phyloP scores from a whole-genome alignment of 2,797 vertebrate species.

The Premnoplex brunnescens region DNA sequence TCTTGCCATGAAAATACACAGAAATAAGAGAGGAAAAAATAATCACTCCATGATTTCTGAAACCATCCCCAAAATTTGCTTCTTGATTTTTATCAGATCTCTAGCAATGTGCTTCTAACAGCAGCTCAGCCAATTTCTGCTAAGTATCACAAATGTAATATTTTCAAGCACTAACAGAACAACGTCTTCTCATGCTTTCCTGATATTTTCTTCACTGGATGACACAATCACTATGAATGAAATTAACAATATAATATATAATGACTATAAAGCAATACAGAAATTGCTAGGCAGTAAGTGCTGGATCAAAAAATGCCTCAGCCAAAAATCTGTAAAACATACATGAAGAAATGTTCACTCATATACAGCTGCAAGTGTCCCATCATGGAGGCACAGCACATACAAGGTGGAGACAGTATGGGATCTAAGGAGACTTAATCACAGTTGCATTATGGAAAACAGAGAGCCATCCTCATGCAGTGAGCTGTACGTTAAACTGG shows the following conservation, averaged over 20 bases:
- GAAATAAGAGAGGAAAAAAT: neutral
- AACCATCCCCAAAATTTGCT: neutral
- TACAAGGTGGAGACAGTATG: neutral
- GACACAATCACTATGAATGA: neutral
- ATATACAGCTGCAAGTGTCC: neutral
- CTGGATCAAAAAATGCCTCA: neutral
- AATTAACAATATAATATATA: neutral
- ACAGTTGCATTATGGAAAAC: neutral
- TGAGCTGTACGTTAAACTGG: neutral
- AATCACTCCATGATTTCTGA: neutral
- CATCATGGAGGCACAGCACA: neutral
- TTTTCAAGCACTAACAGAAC: neutral
- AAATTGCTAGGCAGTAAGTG: neutral
- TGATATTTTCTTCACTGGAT: neutral
- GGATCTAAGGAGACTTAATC: neutral
- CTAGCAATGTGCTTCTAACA: neutral
- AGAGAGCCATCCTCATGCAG: neutral
- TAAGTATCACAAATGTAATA: neutral
- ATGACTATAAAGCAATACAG: neutral
- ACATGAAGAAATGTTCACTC: neutral
- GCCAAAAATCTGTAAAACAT: neutral
- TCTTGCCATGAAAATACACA: neutral
- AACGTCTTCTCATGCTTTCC: neutral
- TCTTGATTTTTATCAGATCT: neutral
- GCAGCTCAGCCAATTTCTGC: neutral